Conservation (phyloP, 1,140 invertebrate genomes). For the Portunus trituberculatus region DNA sequence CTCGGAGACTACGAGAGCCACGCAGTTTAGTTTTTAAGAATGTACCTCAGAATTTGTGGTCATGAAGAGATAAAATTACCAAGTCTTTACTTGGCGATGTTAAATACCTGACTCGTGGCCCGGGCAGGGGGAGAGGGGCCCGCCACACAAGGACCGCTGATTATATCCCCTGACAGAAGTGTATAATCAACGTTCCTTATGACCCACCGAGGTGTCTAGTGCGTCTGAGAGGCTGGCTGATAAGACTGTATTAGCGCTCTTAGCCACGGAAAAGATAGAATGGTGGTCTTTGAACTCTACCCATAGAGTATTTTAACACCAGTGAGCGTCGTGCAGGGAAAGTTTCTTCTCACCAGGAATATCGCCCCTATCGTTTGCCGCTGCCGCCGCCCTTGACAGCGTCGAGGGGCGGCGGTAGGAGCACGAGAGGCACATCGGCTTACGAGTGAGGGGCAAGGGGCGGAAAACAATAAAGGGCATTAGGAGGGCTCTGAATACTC, state of each 20-base stretch:
- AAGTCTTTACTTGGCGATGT: slow-evolving; percentile 1
- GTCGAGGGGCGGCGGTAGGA: too few relatives aligned
- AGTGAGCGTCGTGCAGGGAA: not conserved
- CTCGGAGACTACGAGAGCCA: not conserved
- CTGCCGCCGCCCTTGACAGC: too few relatives aligned
- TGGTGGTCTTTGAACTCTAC: not conserved
- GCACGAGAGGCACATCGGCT: not conserved
- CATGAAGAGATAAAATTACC: slow-evolving; percentile 14
- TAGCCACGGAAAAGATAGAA: not conserved
- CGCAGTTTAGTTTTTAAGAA: not conserved
- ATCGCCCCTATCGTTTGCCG: not conserved
- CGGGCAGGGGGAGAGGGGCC: not conserved
- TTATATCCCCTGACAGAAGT: slow-evolving; percentile 21
- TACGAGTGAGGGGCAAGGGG: not conserved
- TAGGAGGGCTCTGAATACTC: slow-evolving; percentile 47
- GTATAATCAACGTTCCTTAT: slow-evolving; percentile 14
- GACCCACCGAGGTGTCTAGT: slow-evolving; percentile 6
- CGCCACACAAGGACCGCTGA: slow-evolving; percentile 16
- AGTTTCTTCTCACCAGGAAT: not conserved
- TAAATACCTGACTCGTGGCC: not conserved
- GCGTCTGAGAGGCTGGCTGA: slow-evolving; percentile 16
- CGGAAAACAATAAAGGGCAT: not conserved
- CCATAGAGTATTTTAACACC: not conserved
- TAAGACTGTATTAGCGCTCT: slow-evolving; percentile 22
- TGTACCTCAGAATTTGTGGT: not conserved